These are phyloP conservation scores for Cotesia vestalis DNA, from an alignment of 1,140 invertebrate species.

Conservation along the genomic window DNA sequence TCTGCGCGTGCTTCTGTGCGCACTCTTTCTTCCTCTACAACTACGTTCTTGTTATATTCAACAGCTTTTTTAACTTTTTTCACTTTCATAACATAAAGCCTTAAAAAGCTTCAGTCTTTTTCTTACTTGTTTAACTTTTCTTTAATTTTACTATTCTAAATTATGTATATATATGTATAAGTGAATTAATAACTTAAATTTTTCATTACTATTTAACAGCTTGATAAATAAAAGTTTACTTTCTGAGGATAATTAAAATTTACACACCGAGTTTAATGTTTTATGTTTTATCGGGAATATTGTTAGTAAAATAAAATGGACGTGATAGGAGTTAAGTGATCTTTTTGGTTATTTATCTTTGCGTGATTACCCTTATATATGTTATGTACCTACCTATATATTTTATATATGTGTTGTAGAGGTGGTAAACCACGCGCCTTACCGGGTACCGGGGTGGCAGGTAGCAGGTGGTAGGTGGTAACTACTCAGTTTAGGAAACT, in stretches of 20 bases:
- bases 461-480: neutral
- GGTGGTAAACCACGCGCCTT: constrained; percentile 1
- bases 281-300: neutral
- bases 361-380: constrained; percentile 3
- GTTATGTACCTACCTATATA: too few species aligned
- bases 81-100: neutral
- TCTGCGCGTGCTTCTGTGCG: neutral
- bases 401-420: neutral
- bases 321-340: neutral
- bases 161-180: too few species aligned
- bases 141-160: neutral
- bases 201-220: too few species aligned
- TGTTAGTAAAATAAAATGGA: neutral
- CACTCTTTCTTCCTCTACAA: neutral
- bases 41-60: constrained; percentile 22
- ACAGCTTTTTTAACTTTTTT: neutral
- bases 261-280: neutral
- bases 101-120: neutral
- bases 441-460: neutral
- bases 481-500: neutral
- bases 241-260: neutral
- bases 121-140: neutral
- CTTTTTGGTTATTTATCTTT: constrained; percentile 9
- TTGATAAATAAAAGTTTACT: too few species aligned
- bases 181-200: too few species aligned